Conservation (phyloP, 2,113 vertebrate species). For the Perca flavescens region DNA sequence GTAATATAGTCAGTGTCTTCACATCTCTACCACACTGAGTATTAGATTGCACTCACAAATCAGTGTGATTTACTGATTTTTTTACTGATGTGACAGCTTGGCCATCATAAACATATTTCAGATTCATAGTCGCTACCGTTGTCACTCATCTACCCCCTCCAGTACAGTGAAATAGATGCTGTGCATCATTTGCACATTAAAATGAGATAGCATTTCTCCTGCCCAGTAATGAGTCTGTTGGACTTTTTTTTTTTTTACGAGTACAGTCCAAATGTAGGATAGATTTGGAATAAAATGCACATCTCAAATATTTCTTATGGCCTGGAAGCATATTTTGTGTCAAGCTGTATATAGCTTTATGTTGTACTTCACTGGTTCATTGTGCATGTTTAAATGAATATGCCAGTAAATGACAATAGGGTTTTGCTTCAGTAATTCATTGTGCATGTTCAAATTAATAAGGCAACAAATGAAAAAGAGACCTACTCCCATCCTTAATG, state of each 20-base stretch:
- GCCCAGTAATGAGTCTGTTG: conserved; percentile 52
- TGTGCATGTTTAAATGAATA: conserved; percentile 42
- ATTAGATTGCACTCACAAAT: conserved; percentile 54
- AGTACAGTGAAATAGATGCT: conserved; percentile 41
- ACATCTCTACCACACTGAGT: conserved; percentile 32
- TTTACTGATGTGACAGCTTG: conserved; percentile 60
- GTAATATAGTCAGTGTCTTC: conserved; percentile 49
- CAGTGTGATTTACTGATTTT: conserved; percentile 56
- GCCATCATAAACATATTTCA: conserved; percentile 41
- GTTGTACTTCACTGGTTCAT: conserved; percentile 15
- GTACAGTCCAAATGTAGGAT: conserved; percentile 7
- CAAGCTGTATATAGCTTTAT: conserved; percentile 12
- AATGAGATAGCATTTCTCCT: conserved; percentile 28
- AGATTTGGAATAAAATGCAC: conserved; percentile 28
- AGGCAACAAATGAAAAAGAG: conserved; percentile 33
- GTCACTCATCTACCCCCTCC: conserved; percentile 40
- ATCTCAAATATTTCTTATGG: conserved; percentile 28
- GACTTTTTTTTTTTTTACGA: background rate
- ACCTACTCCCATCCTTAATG: background rate
- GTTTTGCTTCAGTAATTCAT: conserved; percentile 24
- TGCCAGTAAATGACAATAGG: conserved; percentile 21
- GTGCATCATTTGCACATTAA: conserved; percentile 60
- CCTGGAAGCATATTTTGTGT: conserved; percentile 7
- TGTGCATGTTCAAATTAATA: conserved; percentile 50
- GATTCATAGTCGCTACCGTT: conserved; percentile 16